Evolutionary conservation across 2,797 vertebrate species (phyloP).

Genomic region (Jordanella pulchra): DNA sequence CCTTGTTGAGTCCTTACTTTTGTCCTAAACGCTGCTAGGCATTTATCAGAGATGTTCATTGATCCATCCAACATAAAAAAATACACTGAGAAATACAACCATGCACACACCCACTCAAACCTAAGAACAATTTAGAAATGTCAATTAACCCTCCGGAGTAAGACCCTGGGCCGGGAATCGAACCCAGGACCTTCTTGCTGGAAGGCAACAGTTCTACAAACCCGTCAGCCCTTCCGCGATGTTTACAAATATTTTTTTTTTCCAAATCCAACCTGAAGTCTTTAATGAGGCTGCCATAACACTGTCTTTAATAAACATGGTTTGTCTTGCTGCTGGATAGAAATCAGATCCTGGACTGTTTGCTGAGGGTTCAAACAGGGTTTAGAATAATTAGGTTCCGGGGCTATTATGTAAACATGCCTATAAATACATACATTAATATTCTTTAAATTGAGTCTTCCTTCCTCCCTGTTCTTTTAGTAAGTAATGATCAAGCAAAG

Average conservation of each 20-base stretch:
- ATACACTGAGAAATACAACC: too few relatives aligned
- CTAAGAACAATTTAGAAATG: too few relatives aligned
- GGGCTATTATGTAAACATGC: not conserved
- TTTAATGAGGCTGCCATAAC: not conserved
- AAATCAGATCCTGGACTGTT: not conserved
- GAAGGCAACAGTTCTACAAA: not conserved
- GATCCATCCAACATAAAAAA: too few relatives aligned
- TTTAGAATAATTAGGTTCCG: not conserved
- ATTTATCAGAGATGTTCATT: not conserved
- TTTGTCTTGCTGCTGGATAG: not conserved
- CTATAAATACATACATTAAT: not conserved
- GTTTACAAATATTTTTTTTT: not conserved
- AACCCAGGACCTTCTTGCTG: not conserved
- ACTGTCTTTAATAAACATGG: too few relatives aligned
- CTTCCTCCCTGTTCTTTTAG: not conserved
- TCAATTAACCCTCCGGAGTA: too few relatives aligned
- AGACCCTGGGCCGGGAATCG: too few relatives aligned
- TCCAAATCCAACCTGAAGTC: not conserved
- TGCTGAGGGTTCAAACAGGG: not conserved
- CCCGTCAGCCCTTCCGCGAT: not conserved
- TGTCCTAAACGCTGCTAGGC: not conserved
- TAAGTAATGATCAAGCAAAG: not conserved
- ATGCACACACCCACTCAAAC: too few relatives aligned
- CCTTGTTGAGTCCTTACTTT: too few relatives aligned
- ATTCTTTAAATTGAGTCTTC: not conserved